These are phyloP conservation scores for Temnothorax nylanderi DNA, from an alignment of 1,140 invertebrate species.

Conservation along the genomic window DNA sequence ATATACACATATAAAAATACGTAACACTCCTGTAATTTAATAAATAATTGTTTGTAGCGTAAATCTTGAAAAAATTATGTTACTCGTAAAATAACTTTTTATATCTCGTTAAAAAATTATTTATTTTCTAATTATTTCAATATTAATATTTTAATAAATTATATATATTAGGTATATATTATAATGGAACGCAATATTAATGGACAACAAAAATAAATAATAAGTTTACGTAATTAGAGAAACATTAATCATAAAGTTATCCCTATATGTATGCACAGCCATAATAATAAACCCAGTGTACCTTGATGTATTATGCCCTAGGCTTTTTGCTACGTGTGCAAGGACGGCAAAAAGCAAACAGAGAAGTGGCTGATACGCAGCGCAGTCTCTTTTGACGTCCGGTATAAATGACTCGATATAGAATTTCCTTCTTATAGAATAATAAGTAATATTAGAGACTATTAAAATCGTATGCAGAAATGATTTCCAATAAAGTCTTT, in stretches of 20 bases:
- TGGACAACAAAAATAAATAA: background rate
- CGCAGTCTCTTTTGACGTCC: background rate
- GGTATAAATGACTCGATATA: conserved; percentile 7
- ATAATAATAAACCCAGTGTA: background rate
- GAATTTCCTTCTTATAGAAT: conserved; percentile 8
- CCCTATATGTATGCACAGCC: background rate
- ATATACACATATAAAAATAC: background rate
- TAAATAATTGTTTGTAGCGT: background rate
- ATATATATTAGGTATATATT: background rate
- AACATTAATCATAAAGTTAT: conserved; percentile 30
- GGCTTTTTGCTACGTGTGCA: conserved; percentile 24
- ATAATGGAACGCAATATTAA: background rate
- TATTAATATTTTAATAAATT: background rate
- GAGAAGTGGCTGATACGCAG: background rate
- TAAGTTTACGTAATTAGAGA: conserved; percentile 21
- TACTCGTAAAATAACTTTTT: background rate
- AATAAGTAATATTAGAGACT: conserved; percentile 4
- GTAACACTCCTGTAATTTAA: background rate
- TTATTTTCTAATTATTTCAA: background rate
- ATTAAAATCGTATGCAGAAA: background rate
- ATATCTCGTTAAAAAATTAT: background rate
- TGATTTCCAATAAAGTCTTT: background rate
- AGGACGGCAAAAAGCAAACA: conserved; percentile 22
- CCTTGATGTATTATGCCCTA: background rate
- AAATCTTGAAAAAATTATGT: background rate